A percentile compares a stretch with the other conserved stretches of the same genome.
phyloP scores from a whole-genome alignment of 2,797 vertebrate species.

The Hozukius guyotensis region DNA sequence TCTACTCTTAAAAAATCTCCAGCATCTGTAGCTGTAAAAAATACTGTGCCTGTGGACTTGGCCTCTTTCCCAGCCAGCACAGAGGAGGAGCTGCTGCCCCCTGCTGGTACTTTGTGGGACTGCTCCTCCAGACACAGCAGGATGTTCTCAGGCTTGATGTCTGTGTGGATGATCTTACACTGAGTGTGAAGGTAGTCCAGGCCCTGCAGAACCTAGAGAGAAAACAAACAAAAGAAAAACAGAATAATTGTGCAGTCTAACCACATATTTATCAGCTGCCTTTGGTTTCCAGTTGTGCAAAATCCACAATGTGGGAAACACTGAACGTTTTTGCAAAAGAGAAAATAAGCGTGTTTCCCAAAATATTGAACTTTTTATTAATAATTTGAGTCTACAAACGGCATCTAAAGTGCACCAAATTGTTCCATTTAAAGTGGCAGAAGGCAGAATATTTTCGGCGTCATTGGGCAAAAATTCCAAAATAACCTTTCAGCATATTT shows the following conservation, averaged over 20 bases:
- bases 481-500: no score
- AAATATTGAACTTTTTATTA: no score
- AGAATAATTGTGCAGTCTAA: background rate
- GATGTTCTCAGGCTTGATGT: constrained; percentile 91
- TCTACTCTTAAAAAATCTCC: constrained; percentile 6
- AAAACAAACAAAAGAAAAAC: background rate
- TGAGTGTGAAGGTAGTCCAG: constrained; percentile 86
- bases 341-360: background rate
- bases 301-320: no score
- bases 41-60: constrained; percentile 45
- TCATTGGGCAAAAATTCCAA: no score
- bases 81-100: constrained; percentile 24
- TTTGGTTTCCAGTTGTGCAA: background rate
- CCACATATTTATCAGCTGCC: background rate
- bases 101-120: constrained; percentile 60
- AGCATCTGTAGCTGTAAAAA: constrained; percentile 8
- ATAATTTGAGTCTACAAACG: no score
- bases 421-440: no score
- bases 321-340: background rate
- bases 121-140: constrained; percentile 77
- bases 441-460: no score
- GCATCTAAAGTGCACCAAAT: no score
- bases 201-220: constrained; percentile 86
- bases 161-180: constrained; percentile 89
- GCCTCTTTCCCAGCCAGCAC: constrained; percentile 15